phyloP scores from a whole-genome alignment of 2,888 invertebrate species.

The Netelia melanura region DNA sequence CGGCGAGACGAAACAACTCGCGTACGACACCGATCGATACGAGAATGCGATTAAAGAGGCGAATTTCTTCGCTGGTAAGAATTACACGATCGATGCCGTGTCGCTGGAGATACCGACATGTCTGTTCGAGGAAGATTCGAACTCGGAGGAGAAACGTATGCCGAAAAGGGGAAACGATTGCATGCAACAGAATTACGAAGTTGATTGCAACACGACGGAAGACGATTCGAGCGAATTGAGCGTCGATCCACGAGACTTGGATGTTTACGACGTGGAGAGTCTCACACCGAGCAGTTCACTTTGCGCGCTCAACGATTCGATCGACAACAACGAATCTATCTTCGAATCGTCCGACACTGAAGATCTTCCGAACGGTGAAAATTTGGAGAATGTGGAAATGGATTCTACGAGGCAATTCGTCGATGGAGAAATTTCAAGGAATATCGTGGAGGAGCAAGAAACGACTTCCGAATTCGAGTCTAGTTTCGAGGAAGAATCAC shows the following conservation, averaged over 20 bases:
- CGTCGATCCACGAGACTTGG: constrained; percentile 56
- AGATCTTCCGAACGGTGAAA: not conserved
- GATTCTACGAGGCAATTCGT: not conserved
- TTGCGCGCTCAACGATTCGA: not conserved
- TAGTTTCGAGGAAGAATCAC: constrained; percentile 40
- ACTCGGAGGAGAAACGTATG: constrained; percentile 50
- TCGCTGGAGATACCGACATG: constrained; percentile 70
- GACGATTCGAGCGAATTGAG: constrained; percentile 36
- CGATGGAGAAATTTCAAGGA: not conserved
- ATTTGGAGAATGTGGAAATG: not conserved
- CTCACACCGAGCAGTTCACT: constrained; percentile 51
- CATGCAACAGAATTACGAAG: not conserved
- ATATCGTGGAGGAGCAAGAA: not conserved
- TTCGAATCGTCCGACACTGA: constrained; percentile 2
- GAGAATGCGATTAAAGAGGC: constrained; percentile 58
- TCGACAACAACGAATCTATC: constrained; percentile 11
- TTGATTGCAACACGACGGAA: not conserved
- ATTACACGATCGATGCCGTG: constrained; percentile 71
- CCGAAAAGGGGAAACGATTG: constrained; percentile 26
- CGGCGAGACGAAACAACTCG: constrained; percentile 13
- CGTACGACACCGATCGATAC: constrained; percentile 50
- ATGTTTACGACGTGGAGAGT: constrained; percentile 66
- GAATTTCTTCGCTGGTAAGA: constrained; percentile 66
- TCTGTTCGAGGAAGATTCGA: constrained; percentile 72
- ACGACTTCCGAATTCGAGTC: constrained; percentile 22